phyloP scores from a whole-genome alignment of 2,113 vertebrate genomes.

The Chionomys nivalis region DNA sequence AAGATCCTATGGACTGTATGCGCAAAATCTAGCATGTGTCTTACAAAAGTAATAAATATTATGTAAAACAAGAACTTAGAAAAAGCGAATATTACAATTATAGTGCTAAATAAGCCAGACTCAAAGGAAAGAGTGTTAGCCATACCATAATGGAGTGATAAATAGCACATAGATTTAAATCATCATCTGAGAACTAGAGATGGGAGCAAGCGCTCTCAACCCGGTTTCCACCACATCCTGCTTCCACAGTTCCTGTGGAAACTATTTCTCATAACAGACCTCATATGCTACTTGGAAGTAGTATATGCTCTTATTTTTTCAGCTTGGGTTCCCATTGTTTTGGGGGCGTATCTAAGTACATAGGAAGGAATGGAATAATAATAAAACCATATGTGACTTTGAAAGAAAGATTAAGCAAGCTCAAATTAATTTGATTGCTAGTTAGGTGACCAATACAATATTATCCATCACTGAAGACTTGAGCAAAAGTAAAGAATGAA shows the following conservation, averaged over 20 bases:
- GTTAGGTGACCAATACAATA: neutral
- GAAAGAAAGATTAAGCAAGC: slow-evolving; percentile 46
- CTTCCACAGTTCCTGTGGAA: neutral
- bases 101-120: neutral
- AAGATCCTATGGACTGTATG: neutral
- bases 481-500: neutral
- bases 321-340: slow-evolving; percentile 18
- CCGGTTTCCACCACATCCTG: neutral
- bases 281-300: neutral
- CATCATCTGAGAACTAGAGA: neutral
- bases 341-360: slow-evolving; percentile 16
- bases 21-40: neutral
- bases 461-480: neutral
- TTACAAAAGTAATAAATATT: neutral
- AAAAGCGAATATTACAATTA: neutral
- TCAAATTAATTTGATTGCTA: slow-evolving; percentile 53
- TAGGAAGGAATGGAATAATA: slow-evolving; percentile 29
- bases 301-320: neutral
- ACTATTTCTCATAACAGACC: neutral
- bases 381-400: slow-evolving; percentile 3
- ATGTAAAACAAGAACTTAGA: neutral
- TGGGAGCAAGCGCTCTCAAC: neutral
- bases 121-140: neutral
- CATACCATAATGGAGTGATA: neutral
- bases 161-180: neutral